These are phyloP conservation scores for Semotilus atromaculatus DNA, from an alignment of 2,797 vertebrate genomes.

Conservation along the genomic window DNA sequence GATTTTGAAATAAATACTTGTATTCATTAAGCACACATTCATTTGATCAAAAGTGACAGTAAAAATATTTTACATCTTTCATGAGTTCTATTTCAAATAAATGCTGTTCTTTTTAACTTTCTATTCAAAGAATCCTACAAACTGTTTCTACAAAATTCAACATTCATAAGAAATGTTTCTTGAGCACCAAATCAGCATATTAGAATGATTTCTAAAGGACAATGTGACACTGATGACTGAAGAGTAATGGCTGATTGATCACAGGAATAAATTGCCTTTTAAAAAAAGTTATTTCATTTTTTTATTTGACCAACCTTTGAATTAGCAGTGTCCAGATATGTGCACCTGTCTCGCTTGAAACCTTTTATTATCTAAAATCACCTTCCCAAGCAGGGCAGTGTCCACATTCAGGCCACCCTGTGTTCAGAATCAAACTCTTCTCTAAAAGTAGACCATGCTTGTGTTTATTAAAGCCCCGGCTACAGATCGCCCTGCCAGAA, in stretches of 20 bases:
- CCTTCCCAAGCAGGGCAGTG: constrained; percentile 9
- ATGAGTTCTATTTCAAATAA: not conserved
- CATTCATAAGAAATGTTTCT: not conserved
- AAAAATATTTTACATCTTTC: not conserved
- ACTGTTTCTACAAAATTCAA: not conserved
- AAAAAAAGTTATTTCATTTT: constrained; percentile 66
- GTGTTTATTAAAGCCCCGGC: constrained; percentile 49
- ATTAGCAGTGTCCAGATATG: constrained; percentile 55
- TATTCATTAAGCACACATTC: not conserved
- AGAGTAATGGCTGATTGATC: not conserved
- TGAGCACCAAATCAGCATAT: not conserved
- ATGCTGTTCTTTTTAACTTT: not conserved
- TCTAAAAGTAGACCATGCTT: not conserved
- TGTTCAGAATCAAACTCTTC: not conserved
- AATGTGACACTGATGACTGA: not conserved
- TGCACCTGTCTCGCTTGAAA: not conserved
- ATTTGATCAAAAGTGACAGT: not conserved
- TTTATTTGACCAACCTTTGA: not conserved
- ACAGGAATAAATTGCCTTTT: not conserved
- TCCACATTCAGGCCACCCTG: constrained; percentile 7
- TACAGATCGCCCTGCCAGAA: constrained; percentile 70
- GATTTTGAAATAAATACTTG: not conserved
- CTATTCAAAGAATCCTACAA: not conserved
- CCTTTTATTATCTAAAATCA: constrained; percentile 20
- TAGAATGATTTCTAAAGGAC: not conserved